Conservation (phyloP, 2,888 invertebrate species). For the Andricus quercusramuli region DNA sequence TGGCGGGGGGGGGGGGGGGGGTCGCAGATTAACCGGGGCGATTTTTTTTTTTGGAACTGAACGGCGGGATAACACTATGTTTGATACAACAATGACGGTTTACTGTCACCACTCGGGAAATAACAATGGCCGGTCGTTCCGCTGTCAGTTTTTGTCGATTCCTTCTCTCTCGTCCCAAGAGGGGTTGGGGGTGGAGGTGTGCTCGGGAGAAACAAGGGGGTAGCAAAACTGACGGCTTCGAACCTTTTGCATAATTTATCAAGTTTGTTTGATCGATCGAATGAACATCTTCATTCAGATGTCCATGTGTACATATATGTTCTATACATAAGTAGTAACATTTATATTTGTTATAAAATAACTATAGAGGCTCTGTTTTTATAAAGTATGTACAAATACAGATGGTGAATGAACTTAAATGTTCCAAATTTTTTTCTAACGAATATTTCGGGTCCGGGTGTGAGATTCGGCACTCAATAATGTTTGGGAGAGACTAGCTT, state of each 20-base stretch:
- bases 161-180: constrained; percentile 60
- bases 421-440: not conserved
- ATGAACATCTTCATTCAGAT: constrained; percentile 51
- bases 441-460: not conserved
- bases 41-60: no score
- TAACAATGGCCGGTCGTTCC: constrained; percentile 71
- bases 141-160: constrained; percentile 75
- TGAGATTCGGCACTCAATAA: constrained; percentile 33
- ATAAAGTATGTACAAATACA: not conserved
- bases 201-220: constrained; percentile 51
- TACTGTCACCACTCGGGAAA: constrained; percentile 73
- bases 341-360: not conserved
- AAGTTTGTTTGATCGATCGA: constrained; percentile 73
- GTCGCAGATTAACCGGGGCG: constrained; percentile 44
- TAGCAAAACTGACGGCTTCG: constrained; percentile 52
- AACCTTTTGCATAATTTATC: constrained; percentile 72
- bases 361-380: not conserved
- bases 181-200: constrained; percentile 50
- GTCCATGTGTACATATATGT: not conserved
- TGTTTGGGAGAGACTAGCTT: constrained; percentile 16
- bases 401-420: not conserved
- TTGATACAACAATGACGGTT: constrained; percentile 72
- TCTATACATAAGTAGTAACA: no score
- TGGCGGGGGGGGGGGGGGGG: constrained; percentile 15
- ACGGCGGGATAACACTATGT: constrained; percentile 57